These are phyloP conservation scores for Phortica variegata DNA, from an alignment of 1,140 invertebrate species.

Conservation along the genomic window DNA sequence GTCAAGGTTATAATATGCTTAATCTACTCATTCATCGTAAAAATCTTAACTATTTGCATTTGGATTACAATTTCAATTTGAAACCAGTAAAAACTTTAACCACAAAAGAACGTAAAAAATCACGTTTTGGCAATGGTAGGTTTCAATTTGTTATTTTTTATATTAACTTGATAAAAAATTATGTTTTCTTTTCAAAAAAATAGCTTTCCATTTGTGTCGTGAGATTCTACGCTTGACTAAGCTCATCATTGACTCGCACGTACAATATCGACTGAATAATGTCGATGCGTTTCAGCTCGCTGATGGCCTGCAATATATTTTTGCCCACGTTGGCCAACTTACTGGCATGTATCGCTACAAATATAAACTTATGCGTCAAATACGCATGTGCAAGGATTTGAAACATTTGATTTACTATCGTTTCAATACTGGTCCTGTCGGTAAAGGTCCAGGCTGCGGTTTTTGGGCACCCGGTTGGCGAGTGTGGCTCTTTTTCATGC, in stretches of 20 bases:
- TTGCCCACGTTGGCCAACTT: slow-evolving; percentile 98
- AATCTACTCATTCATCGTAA: slow-evolving; percentile 99
- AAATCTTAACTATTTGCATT: slow-evolving; percentile 98
- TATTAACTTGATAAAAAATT: background rate
- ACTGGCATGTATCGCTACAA: slow-evolving; percentile 99
- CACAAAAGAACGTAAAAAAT: slow-evolving; percentile 99
- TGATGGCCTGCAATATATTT: slow-evolving; percentile 99
- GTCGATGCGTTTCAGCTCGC: slow-evolving; percentile 98
- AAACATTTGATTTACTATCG: slow-evolving; percentile 99
- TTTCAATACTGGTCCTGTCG: slow-evolving; percentile 98
- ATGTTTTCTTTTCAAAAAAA: slow-evolving; percentile 35
- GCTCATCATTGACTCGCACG: slow-evolving; percentile 97
- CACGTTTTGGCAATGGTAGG: slow-evolving; percentile 95
- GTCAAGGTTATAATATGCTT: slow-evolving; percentile 99
- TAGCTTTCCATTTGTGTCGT: slow-evolving; percentile 97
- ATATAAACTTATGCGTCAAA: slow-evolving; percentile 99
- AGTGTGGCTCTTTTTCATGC: slow-evolving; percentile 99
- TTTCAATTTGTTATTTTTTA: background rate
- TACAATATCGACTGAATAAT: slow-evolving; percentile 98
- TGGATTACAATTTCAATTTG: slow-evolving; percentile 99
- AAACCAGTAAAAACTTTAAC: slow-evolving; percentile 99
- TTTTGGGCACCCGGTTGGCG: slow-evolving; percentile 99
- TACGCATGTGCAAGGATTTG: slow-evolving; percentile 99
- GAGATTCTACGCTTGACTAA: slow-evolving; percentile 98
- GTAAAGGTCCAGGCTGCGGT: slow-evolving; percentile 98